A percentile compares a stretch with the other conserved stretches of the same genome.
Conservation (phyloP, 2,113 vertebrate genomes). For the Brachyhypopomus gauderio region DNA sequence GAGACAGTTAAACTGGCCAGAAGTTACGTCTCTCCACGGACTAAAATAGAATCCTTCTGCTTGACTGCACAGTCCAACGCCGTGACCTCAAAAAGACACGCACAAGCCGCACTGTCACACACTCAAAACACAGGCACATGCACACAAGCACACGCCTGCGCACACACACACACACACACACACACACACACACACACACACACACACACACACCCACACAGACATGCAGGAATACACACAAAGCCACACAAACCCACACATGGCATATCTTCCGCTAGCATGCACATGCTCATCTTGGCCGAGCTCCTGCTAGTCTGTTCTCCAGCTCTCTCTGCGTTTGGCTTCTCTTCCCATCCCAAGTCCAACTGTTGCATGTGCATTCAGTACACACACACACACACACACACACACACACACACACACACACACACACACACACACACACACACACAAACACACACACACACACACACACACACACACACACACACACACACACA, state of each 20-base stretch:
- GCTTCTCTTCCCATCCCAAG: background rate
- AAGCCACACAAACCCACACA: background rate
- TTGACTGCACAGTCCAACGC: background rate
- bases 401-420: background rate
- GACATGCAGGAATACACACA: background rate
- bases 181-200: background rate
- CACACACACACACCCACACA: background rate
- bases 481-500: conserved; percentile 22
- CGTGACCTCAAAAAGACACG: background rate
- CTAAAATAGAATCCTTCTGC: background rate
- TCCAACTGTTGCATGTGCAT: conserved; percentile 35
- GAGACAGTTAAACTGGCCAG: background rate
- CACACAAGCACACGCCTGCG: background rate
- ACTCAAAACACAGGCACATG: background rate
- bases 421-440: conserved; percentile 7
- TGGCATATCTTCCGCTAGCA: background rate
- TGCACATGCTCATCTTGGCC: background rate
- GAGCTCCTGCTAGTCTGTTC: background rate
- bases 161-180: no score
- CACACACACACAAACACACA: background rate
- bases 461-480: background rate
- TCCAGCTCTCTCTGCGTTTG: conserved; percentile 21
- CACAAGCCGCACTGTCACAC: background rate
- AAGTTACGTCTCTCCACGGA: background rate
- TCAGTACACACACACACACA: background rate